These are phyloP conservation scores for Geophilus truncorum DNA, from an alignment of 2,888 invertebrate genomes.

Conservation along the genomic window DNA sequence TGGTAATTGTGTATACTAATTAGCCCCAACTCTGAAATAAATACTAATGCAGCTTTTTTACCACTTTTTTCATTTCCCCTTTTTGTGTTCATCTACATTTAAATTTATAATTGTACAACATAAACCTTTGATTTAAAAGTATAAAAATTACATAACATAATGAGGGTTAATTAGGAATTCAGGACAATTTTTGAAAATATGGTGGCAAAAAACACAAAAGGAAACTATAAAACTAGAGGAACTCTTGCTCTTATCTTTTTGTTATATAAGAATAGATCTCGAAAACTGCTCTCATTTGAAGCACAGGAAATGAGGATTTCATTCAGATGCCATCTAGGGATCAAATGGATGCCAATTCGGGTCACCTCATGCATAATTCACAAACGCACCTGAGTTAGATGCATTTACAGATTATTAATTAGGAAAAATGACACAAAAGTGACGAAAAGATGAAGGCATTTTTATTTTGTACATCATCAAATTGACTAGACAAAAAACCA, in stretches of 20 bases:
- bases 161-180: neutral
- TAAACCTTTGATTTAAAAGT: neutral
- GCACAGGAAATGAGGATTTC: neutral
- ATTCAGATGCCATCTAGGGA: neutral
- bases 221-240: neutral
- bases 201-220: neutral
- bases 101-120: neutral
- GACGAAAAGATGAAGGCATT: conserved; percentile 7
- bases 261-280: neutral
- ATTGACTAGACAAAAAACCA: neutral
- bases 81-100: neutral
- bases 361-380: neutral
- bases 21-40: neutral
- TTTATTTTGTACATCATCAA: conserved; percentile 19
- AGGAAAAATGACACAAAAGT: neutral
- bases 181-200: neutral
- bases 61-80: neutral
- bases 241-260: neutral
- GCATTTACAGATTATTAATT: neutral
- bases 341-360: neutral
- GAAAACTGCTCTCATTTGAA: neutral
- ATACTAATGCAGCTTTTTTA: neutral
- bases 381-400: neutral
- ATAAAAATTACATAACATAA: neutral
- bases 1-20: neutral